Percentiles rank a stretch among this genome's conserved stretches.
These are phyloP conservation scores for Baronia brevicornis DNA, from an alignment of 2,888 invertebrate genomes.

Conservation along the genomic window DNA sequence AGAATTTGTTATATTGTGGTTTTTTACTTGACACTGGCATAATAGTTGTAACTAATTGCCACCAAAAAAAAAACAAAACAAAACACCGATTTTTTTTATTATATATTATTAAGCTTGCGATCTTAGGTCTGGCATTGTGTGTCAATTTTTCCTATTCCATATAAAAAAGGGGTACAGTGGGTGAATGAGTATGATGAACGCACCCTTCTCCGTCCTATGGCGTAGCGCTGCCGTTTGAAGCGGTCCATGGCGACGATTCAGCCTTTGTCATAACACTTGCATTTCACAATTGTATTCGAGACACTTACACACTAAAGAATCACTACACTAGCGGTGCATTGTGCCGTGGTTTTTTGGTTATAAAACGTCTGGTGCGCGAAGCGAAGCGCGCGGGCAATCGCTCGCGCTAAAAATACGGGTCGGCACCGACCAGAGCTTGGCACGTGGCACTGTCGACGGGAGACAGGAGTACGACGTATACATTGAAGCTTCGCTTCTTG, in stretches of 20 bases:
- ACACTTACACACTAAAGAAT: conserved; percentile 18
- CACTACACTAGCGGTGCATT: conserved; percentile 24
- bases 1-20: too few relatives aligned
- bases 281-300: conserved; percentile 33
- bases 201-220: conserved; percentile 46
- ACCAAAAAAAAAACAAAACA: too few relatives aligned
- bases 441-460: conserved; percentile 24
- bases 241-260: conserved; percentile 44
- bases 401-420: conserved; percentile 60
- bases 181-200: conserved; percentile 17
- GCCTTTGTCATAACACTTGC: conserved; percentile 66
- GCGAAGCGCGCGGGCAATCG: conserved; percentile 41
- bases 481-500: conserved; percentile 23
- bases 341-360: conserved; percentile 25
- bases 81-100: too few relatives aligned
- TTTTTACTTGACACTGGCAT: too few relatives aligned
- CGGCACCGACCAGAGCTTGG: conserved; percentile 23
- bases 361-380: conserved; percentile 25
- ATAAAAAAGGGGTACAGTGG: background rate
- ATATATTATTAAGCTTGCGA: too few relatives aligned
- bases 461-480: conserved; percentile 15
- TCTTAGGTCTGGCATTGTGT: too few relatives aligned
- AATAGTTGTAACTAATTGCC: too few relatives aligned
- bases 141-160: too few relatives aligned
- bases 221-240: conserved; percentile 51